A percentile compares a stretch with the other conserved stretches of the same genome.
Conservation (phyloP, 2,113 vertebrate species). For the Heloderma charlesbogerti region DNA sequence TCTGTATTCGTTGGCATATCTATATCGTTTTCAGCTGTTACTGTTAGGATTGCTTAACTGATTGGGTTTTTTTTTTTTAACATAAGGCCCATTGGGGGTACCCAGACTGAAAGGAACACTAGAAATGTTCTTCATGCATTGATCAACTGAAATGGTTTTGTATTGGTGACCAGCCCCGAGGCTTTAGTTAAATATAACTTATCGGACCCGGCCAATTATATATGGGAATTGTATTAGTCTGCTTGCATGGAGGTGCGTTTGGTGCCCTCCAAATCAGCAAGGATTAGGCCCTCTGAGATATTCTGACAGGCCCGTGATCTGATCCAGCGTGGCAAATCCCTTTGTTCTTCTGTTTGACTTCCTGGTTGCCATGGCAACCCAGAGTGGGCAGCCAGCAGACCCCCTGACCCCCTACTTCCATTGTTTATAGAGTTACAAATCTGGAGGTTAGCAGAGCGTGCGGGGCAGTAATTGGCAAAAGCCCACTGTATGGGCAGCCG, state of each 20-base stretch:
- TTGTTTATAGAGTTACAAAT: constrained; percentile 2
- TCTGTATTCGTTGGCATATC: background rate
- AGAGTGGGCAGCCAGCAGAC: background rate
- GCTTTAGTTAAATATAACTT: too few relatives aligned
- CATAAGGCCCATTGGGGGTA: background rate
- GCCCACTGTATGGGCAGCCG: background rate
- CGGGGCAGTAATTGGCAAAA: constrained; percentile 6
- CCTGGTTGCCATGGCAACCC: constrained; percentile 8
- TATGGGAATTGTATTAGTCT: background rate
- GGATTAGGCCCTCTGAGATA: background rate
- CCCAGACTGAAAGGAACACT: background rate
- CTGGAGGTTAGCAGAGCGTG: background rate
- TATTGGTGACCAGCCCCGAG: background rate
- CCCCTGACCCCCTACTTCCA: background rate
- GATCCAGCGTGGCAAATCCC: constrained; percentile 7
- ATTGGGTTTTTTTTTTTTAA: background rate
- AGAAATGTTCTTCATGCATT: background rate
- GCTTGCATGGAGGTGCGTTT: background rate
- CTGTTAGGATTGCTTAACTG: background rate
- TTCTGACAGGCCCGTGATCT: background rate
- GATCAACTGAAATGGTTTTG: too few relatives aligned
- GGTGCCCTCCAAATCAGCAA: background rate
- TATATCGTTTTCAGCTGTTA: background rate
- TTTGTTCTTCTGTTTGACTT: constrained; percentile 16
- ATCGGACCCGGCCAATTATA: background rate